phyloP scores from a whole-genome alignment of 2,888 invertebrate genomes.

The Linnaemya vulpina region DNA sequence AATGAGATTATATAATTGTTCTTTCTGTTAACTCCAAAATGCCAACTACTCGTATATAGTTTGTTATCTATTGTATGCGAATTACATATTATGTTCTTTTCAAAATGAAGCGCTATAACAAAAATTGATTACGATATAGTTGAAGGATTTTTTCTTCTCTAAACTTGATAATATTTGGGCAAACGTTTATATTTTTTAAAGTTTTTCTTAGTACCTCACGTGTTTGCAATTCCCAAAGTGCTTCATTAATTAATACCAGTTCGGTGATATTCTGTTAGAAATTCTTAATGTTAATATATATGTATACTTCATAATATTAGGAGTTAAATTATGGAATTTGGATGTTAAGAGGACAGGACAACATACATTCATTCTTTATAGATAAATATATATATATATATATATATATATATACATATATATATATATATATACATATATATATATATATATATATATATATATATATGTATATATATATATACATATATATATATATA shows the following conservation, averaged over 20 bases:
- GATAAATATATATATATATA: conserved; percentile 13
- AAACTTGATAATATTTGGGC: conserved; percentile 73
- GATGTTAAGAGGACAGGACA: conserved; percentile 18
- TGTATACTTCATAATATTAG: conserved; percentile 59
- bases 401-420: no score
- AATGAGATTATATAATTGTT: conserved; percentile 30
- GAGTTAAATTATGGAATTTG: conserved; percentile 57
- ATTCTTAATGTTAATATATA: conserved; percentile 82
- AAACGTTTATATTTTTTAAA: conserved; percentile 65
- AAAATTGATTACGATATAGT: conserved; percentile 77
- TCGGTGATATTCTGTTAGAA: conserved; percentile 95
- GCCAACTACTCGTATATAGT: conserved; percentile 44
- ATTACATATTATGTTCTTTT: conserved; percentile 39
- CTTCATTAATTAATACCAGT: conserved; percentile 97
- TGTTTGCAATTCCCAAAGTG: conserved; percentile 95
- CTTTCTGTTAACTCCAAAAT: conserved; percentile 38
- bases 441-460: no score
- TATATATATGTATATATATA: no score
- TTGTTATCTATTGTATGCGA: conserved; percentile 40
- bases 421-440: no score
- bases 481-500: no score
- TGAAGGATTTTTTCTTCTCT: conserved; percentile 58
- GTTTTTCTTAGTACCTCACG: conserved; percentile 89
- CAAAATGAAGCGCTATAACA: conserved; percentile 75
- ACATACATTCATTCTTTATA: conserved; percentile 29